Percentiles rank a stretch among this genome's conserved stretches.
Conservation (phyloP, 1,140 invertebrate genomes). For the Marisa cornuarietis region DNA sequence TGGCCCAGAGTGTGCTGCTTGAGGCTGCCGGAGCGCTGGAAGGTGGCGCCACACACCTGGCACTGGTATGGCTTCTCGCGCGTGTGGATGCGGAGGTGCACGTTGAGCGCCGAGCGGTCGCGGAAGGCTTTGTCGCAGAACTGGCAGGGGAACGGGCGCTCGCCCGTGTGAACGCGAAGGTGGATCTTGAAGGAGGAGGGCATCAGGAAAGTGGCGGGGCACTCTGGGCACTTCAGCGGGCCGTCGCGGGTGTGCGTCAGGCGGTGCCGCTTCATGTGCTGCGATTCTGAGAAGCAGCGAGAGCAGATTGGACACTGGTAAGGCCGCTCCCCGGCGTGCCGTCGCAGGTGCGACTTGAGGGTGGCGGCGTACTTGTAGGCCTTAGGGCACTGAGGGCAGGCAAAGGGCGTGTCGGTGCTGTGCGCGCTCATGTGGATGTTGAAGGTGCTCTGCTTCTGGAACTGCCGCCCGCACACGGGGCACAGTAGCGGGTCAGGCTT, state of each 20-base stretch:
- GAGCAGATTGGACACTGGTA: constrained; percentile 3
- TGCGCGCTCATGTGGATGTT: background rate
- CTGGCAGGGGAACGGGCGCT: constrained; percentile 16
- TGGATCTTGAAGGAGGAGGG: background rate
- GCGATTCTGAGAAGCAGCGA: background rate
- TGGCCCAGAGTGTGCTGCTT: too few species aligned
- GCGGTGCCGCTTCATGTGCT: background rate
- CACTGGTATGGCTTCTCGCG: background rate
- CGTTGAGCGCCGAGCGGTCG: background rate
- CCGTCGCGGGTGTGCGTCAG: background rate
- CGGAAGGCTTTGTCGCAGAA: constrained; percentile 10
- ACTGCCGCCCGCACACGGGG: background rate
- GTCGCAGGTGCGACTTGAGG: background rate
- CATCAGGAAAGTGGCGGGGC: background rate
- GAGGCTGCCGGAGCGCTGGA: background rate
- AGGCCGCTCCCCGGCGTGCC: constrained; percentile 4
- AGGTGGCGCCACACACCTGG: background rate
- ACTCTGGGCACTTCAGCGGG: background rate
- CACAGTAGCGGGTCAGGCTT: background rate
- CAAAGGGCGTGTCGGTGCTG: background rate
- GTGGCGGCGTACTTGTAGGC: background rate
- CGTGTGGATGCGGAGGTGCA: background rate
- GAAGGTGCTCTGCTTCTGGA: background rate
- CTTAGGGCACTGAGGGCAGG: background rate
- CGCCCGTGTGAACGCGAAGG: constrained; percentile 14